Base-by-base conservation (phyloP, 2,113 vertebrate genomes). In the Proterorhinus semilunaris region DNA sequence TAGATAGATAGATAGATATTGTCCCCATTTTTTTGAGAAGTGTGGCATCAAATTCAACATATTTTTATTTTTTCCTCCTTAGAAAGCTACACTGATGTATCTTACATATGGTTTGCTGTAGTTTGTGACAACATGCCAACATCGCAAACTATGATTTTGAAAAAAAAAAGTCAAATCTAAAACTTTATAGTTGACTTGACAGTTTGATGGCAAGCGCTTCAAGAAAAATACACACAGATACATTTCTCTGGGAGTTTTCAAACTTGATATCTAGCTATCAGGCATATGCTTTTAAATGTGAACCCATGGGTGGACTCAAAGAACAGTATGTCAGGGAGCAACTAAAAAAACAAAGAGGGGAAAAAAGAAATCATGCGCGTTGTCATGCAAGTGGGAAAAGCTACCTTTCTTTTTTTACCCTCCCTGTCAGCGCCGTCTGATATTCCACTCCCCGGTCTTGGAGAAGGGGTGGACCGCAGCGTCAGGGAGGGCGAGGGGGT, bases 361-460 rank as follows among this genome's bases (percentile, higher is more conserved):
- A 36, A 36, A 74, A 70, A 59, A 5, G 9, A 11, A 16, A 55
- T 10, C 54, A 80, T 72, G 79, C 71, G 57, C 57, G 77, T 76
- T 76, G 79, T 68, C 74, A 62, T 88, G 85, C 86, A 82, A 8
- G 11, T 59, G n/a, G 53, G 72, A 72, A 83, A 68, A 63, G 55
- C 88, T 93, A 93, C 90, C 92, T 93, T 92, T 90, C 83, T 90
- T 86, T 87, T 91, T 91, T 90, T 92, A 85, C 81, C 78, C 76
- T 86, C 89, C 72, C 78, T 82, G 81, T 91, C 90, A 84, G 78
- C 73, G 82, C 72, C 86, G 88, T 90, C 89, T 79, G 90, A 89
- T 68, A 87, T 86, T 76, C 84, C 80, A 71, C 83, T 78, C 85
- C 82, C 79, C 0, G 78, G 87, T 71, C 87, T 87, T 10, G 91